Evolutionary conservation across 2,888 invertebrate genomes (phyloP).

Genomic region (Gastrophysa polygoni): DNA sequence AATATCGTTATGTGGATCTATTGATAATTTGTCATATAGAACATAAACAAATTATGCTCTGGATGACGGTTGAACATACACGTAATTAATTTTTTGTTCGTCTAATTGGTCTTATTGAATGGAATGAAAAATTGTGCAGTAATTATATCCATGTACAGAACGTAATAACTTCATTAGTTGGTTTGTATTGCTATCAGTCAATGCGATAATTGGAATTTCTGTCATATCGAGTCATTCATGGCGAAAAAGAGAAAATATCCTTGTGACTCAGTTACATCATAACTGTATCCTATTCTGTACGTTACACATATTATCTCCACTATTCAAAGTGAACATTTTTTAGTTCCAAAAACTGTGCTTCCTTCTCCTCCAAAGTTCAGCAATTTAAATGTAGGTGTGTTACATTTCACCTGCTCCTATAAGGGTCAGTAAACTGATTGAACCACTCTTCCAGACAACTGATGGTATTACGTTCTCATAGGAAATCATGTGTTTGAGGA

Average conservation of each 20-base stretch:
- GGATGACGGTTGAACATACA: constrained; percentile 1
- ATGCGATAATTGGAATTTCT: background rate
- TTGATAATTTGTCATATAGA: constrained; percentile 36
- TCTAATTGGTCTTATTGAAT: background rate
- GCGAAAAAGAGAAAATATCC: background rate
- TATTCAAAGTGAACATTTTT: too few species aligned
- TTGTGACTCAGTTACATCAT: background rate
- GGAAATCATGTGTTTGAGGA: too few species aligned
- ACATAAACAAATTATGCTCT: constrained; percentile 8
- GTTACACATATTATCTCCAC: too few species aligned
- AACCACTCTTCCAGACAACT: too few species aligned
- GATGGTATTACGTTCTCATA: too few species aligned
- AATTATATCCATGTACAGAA: background rate
- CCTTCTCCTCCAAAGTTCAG: too few species aligned
- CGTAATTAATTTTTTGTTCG: constrained; percentile 13
- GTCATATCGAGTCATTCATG: background rate
- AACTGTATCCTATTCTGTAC: background rate
- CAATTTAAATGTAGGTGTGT: too few species aligned
- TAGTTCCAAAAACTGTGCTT: too few species aligned
- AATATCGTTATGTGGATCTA: constrained; percentile 30
- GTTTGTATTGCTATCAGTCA: background rate
- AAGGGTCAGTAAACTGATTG: too few species aligned
- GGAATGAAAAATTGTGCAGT: background rate
- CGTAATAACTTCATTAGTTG: background rate
- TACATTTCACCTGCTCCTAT: too few species aligned